A percentile compares a stretch with the other conserved stretches of the same genome.
These are phyloP conservation scores for Gymnosoma rotundatum DNA, from an alignment of 2,888 invertebrate genomes.

Conservation along the genomic window DNA sequence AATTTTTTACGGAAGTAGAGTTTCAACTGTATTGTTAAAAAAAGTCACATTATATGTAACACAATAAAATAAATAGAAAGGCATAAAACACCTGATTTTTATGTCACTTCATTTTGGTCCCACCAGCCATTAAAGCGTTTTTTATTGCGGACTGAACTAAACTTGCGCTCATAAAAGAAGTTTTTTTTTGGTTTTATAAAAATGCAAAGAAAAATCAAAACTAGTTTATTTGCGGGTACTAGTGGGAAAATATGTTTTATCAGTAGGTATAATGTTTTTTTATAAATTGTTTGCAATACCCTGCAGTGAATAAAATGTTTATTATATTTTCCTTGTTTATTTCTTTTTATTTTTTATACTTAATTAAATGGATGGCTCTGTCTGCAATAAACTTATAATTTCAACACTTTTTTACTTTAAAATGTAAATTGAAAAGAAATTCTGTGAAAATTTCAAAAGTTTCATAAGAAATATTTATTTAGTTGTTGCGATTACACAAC, in stretches of 20 bases:
- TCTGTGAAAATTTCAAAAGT: constrained; percentile 6
- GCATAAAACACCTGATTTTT: constrained; percentile 45
- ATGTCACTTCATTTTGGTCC: constrained; percentile 40
- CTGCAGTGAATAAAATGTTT: constrained; percentile 26
- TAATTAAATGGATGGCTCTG: constrained; percentile 38
- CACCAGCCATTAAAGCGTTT: constrained; percentile 49
- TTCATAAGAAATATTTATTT: constrained; percentile 2
- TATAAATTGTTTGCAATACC: constrained; percentile 22
- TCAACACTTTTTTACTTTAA: constrained; percentile 42
- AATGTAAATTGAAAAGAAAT: constrained; percentile 16
- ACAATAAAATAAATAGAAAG: constrained; percentile 22
- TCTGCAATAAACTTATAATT: constrained; percentile 48
- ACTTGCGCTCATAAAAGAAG: constrained; percentile 33
- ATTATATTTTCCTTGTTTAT: constrained; percentile 28
- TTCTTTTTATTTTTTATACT: constrained; percentile 35
- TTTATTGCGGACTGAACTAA: constrained; percentile 38
- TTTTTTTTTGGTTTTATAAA: not conserved
- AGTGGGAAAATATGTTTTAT: constrained; percentile 53
- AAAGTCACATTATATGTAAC: not conserved
- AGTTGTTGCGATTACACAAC: not conserved
- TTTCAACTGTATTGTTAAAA: not conserved
- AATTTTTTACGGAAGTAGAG: too few species aligned
- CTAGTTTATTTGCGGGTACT: constrained; percentile 48
- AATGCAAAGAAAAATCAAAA: constrained; percentile 34
- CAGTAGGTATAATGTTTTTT: constrained; percentile 44